Evolutionary conservation across 2,797 vertebrate genomes (phyloP), one percentile per base, ranked within the genome.

Genomic region (Phoeniculus purpureus): DNA sequence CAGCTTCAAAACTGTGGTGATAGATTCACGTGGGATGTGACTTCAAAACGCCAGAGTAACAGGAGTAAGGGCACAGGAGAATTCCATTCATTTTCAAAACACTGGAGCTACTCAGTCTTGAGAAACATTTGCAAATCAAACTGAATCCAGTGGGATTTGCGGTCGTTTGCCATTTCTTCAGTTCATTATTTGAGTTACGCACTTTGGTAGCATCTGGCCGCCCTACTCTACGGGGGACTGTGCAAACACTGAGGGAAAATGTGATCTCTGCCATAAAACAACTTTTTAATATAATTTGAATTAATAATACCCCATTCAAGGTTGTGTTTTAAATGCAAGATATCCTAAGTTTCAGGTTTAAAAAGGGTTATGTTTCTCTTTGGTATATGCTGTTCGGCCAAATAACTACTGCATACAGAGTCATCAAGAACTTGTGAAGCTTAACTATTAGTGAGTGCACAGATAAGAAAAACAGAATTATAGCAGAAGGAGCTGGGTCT

Each of bases 141-240:
- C 45, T 22, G 70, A 78, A 78, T 64, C 79, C 92, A 93, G 12
- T 34, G 91, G 68, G 85, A 94, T 86, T 75, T 91, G 40, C 47
- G 81, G 80, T 78, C 32, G 12, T 52, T 77, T 92, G 66, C 62
- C 55, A n/a, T 68, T 92, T 72, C 87, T 85, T 67, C 45, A 66
- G 58, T 48, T 90, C 78, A 40, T 86, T 91, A 90, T 85, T 87
- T 87, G 87, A 73, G 31, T 37, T 27, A 32, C 72, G 61, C 74
- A 62, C 25, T 91, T 74, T 52, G n/a, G 81, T 84, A 92, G 85
- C 85, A 87, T 88, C 83, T 84, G 83, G 54, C 85, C 81, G 51
- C 43, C 59, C 67, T 68, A 59, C 52, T 78, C 88, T 70, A 27
- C 5, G 75, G 70, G 68, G 88, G 72, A 23, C 73, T 89, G 27